A percentile compares a stretch with the other conserved stretches of the same genome.
Evolutionary conservation across 2,888 invertebrate genomes (phyloP).

Genomic region (Sicus ferrugineus): DNA sequence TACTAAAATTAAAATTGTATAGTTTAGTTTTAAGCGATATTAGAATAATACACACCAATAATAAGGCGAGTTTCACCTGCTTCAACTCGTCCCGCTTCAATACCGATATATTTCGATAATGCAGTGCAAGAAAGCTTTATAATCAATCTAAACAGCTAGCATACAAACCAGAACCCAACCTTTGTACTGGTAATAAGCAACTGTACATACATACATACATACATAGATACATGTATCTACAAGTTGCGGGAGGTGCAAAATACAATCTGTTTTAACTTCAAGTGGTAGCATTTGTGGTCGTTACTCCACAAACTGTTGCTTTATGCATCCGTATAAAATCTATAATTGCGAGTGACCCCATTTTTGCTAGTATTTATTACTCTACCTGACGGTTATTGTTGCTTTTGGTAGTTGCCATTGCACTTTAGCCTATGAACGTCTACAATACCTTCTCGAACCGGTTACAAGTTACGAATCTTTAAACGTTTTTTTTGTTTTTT

Average conservation of each 20-base stretch:
- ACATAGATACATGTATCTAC: neutral
- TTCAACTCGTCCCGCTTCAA: no score
- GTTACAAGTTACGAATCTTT: no score
- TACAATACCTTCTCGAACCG: neutral
- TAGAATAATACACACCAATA: no score
- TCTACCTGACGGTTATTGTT: neutral
- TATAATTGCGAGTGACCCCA: slow-evolving; percentile 28
- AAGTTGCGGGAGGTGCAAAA: neutral
- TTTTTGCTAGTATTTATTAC: neutral
- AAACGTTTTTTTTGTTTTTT: no score
- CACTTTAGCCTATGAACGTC: neutral
- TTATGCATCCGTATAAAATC: neutral
- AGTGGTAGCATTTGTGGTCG: no score
- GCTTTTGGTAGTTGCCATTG: neutral
- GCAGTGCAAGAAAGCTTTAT: no score
- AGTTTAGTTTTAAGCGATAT: no score
- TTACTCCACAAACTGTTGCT: neutral
- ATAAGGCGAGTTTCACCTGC: no score
- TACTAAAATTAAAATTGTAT: no score
- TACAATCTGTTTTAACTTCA: neutral
- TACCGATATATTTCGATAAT: no score
- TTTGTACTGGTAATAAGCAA: neutral
- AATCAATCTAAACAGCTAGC: no score
- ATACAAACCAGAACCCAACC: no score
- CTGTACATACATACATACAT: neutral